phyloP scores from a whole-genome alignment of 2,888 invertebrate species.

The Coelogynopora nodosa region DNA sequence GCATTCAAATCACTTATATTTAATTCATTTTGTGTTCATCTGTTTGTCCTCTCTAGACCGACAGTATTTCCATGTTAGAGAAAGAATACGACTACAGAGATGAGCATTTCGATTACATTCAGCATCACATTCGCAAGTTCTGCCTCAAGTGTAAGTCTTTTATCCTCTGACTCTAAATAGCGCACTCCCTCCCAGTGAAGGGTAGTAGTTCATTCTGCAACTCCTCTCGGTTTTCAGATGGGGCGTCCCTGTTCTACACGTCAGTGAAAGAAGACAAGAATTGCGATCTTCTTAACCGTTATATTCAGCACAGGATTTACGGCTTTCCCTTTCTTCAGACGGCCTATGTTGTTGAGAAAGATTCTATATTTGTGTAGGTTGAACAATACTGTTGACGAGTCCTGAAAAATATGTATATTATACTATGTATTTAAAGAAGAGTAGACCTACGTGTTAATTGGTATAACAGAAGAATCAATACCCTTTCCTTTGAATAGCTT shows the following conservation, averaged over 20 bases:
- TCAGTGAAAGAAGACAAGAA: slow-evolving; percentile 98
- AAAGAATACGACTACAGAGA: slow-evolving; percentile 94
- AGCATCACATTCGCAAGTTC: slow-evolving; percentile 90
- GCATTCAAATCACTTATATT: too few species aligned
- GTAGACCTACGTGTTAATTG: too few species aligned
- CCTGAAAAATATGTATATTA: too few species aligned
- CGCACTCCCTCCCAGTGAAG: too few species aligned
- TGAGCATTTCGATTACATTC: slow-evolving; percentile 97
- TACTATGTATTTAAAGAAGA: too few species aligned
- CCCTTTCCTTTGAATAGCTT: too few species aligned
- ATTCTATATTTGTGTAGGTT: slow-evolving; percentile 91
- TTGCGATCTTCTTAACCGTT: slow-evolving; percentile 94
- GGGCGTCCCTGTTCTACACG: slow-evolving; percentile 90
- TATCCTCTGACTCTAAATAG: neutral
- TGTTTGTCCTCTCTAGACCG: slow-evolving; percentile 69
- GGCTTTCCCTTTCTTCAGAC: slow-evolving; percentile 89
- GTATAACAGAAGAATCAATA: too few species aligned
- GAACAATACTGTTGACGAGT: too few species aligned
- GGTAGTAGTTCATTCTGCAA: too few species aligned
- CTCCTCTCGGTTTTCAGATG: too few species aligned
- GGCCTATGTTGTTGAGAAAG: slow-evolving; percentile 92
- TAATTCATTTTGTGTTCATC: too few species aligned
- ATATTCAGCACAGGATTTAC: slow-evolving; percentile 93
- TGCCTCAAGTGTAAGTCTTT: slow-evolving; percentile 77
- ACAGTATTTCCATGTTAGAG: slow-evolving; percentile 90